Conservation (phyloP, 2,888 invertebrate species). For the Glaucopsyche alexis region DNA sequence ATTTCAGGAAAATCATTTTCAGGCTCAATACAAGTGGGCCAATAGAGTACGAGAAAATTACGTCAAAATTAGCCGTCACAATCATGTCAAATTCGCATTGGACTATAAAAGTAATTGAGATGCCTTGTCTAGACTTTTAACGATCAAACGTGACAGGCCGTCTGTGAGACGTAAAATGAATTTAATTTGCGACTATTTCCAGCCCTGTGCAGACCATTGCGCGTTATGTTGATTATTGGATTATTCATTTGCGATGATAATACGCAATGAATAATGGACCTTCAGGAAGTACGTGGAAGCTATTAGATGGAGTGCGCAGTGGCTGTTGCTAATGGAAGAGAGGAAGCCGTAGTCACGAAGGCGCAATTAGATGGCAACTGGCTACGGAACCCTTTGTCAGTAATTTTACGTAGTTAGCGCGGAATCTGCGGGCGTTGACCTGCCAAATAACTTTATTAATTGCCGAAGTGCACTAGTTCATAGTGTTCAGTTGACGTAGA, state of each 20-base stretch:
- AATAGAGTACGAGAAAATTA: not conserved
- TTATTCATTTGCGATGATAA: not conserved
- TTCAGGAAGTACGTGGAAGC: not conserved
- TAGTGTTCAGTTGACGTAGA: not conserved
- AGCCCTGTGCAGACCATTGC: constrained; percentile 26
- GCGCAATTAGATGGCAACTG: constrained; percentile 65
- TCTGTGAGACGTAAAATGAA: constrained; percentile 29
- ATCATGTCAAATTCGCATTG: constrained; percentile 15
- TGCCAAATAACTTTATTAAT: constrained; percentile 38
- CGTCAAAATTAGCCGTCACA: not conserved
- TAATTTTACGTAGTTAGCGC: constrained; percentile 70
- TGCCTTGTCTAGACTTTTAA: constrained; percentile 41
- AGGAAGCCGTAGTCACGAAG: constrained; percentile 66
- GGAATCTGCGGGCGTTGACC: constrained; percentile 58
- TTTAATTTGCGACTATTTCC: constrained; percentile 8
- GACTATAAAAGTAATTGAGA: constrained; percentile 37
- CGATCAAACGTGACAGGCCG: constrained; percentile 38
- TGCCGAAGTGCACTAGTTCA: constrained; percentile 22
- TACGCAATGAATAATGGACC: not conserved
- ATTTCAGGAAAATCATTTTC: no score
- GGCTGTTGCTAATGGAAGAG: constrained; percentile 61
- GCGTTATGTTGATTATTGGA: not conserved
- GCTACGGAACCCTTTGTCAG: constrained; percentile 65
- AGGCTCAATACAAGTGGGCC: no score
- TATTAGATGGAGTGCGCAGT: constrained; percentile 37